Conservation (phyloP, 2,797 vertebrate species). For the Ciconia nigra region DNA sequence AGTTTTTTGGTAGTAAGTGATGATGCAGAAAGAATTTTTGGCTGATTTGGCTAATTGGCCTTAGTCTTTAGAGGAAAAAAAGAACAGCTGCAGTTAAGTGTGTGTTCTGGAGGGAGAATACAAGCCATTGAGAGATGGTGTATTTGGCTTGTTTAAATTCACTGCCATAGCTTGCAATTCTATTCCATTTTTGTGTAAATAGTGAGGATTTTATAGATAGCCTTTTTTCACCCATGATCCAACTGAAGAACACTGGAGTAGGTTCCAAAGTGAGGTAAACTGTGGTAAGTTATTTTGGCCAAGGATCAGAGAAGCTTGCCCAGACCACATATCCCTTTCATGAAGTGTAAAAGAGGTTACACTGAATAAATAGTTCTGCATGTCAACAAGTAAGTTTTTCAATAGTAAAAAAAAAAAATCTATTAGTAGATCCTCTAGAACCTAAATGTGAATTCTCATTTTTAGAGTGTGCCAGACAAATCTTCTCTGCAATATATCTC, state of each 20-base stretch:
- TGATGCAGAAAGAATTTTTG: not conserved
- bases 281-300: slow-evolving; percentile 38
- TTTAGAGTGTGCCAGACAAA: not conserved
- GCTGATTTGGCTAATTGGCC: not conserved
- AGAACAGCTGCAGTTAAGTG: not conserved
- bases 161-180: not conserved
- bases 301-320: slow-evolving; percentile 26
- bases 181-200: not conserved
- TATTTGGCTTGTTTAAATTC: not conserved
- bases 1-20: not conserved
- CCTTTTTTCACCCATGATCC: not conserved
- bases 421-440: not conserved
- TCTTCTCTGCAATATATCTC: not conserved
- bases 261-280: slow-evolving; percentile 32
- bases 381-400: slow-evolving; percentile 19
- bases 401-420: not conserved
- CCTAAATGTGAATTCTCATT: not conserved
- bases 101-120: not conserved
- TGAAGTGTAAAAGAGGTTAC: slow-evolving; percentile 19
- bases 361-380: slow-evolving; percentile 17
- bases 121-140: not conserved
- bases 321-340: slow-evolving; percentile 32
- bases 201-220: not conserved
- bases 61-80: not conserved
- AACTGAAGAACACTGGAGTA: not conserved